Conservation (phyloP, 2,113 vertebrate genomes). For the Daboia siamensis region DNA sequence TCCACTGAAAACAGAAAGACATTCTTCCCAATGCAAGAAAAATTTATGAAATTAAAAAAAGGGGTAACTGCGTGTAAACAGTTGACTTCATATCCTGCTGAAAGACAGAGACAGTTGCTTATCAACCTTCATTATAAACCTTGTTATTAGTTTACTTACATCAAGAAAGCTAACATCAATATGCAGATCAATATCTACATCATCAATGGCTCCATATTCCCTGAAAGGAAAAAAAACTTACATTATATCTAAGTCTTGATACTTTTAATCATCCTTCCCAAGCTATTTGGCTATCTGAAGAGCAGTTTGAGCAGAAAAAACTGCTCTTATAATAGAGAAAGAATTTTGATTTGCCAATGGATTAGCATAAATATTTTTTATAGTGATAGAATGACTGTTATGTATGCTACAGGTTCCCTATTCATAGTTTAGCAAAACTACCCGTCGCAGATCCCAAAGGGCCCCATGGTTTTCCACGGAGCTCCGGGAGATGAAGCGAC, state of each 20-base stretch:
- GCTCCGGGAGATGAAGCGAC: too few relatives aligned
- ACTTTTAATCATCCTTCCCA: slow-evolving; percentile 12
- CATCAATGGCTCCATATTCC: slow-evolving; percentile 93
- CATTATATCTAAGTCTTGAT: slow-evolving; percentile 40
- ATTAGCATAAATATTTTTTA: neutral
- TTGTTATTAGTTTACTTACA: slow-evolving; percentile 76
- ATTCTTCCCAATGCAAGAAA: neutral
- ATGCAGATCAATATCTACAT: slow-evolving; percentile 90
- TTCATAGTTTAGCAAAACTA: neutral
- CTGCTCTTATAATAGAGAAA: neutral
- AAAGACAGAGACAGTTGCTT: slow-evolving; percentile 37
- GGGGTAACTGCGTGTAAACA: neutral
- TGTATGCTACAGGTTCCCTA: neutral
- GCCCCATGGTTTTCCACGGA: too few relatives aligned
- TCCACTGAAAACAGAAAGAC: neutral
- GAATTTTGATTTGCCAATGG: neutral
- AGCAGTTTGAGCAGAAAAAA: slow-evolving; percentile 12
- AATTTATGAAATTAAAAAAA: slow-evolving; percentile 23
- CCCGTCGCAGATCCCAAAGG: too few relatives aligned
- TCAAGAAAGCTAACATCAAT: slow-evolving; percentile 91
- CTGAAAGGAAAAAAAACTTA: slow-evolving; percentile 70
- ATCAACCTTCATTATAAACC: slow-evolving; percentile 44
- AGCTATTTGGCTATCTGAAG: neutral
- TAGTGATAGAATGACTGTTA: neutral
- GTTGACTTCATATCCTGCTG: slow-evolving; percentile 21